Evolutionary conservation across 2,888 invertebrate genomes (phyloP).

Genomic region (Mystacides longicornis): DNA sequence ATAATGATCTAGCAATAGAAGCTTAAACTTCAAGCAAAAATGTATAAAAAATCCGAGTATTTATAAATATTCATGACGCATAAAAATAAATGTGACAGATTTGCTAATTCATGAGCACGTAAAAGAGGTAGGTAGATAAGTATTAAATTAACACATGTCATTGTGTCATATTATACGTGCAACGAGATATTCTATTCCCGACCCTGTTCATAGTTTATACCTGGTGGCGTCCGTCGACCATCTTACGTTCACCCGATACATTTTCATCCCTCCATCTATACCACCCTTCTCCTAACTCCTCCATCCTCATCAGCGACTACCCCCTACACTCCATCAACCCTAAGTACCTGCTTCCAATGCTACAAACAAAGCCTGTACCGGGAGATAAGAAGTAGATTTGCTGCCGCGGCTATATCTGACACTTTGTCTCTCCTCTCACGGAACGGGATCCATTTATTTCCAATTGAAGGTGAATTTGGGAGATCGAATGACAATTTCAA

Average conservation of each 20-base stretch:
- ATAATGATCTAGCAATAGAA: no score
- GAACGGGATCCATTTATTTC: constrained; percentile 1
- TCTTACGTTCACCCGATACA: neutral
- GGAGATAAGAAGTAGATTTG: constrained; percentile 23
- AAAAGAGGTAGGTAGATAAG: no score
- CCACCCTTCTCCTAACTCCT: neutral
- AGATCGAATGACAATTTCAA: constrained; percentile 1
- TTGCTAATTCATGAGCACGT: no score
- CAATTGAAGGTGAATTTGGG: neutral
- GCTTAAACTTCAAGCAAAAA: no score
- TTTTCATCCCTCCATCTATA: neutral
- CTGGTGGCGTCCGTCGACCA: neutral
- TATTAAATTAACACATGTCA: no score
- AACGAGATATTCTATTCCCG: neutral
- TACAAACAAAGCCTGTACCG: constrained; percentile 15
- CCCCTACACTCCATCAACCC: neutral
- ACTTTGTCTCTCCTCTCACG: constrained; percentile 22
- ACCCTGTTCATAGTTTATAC: neutral
- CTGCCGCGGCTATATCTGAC: constrained; percentile 24
- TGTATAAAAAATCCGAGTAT: no score
- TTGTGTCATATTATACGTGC: no score
- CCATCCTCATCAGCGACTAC: neutral
- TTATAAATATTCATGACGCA: no score
- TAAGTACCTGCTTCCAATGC: neutral
- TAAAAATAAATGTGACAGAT: no score